Base-by-base conservation (phyloP, 1,140 invertebrate genomes). In the Protaetia brevitarsis region DNA sequence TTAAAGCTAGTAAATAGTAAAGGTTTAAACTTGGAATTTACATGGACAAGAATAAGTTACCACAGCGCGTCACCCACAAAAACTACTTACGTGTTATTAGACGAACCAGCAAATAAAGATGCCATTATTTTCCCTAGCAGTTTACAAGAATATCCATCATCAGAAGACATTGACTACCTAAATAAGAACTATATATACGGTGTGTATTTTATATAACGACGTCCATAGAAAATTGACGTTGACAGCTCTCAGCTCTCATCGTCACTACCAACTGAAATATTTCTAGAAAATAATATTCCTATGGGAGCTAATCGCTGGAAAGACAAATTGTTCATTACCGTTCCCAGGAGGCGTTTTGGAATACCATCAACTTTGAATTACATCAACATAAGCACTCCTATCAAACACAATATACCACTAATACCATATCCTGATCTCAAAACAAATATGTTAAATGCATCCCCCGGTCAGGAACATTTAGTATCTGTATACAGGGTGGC, bases 281-380 rank as follows among this genome's bases (percentile, higher is more conserved):
- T 51, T 76, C 58, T 71, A 86, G 85, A 74, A 81, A 89, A 91
- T 71, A 90, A 90, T 74, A 80, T 92, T 19, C 90, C 90, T 0
- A 85, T 90, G 68, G 90, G 90, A 0, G 76, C 87, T 0, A 88
- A 85, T 31, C 80, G 86, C 6, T 88, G 84, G 79, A 73, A 82
- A 0, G 81, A 90, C 62, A 87, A 85, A 69, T 74, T 92, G 4
- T 91, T 93, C 70, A 77, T 92, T 10, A 89, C 90, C 0, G 82
- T 90, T 11, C 88, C 89, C 0, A 78, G 88, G 58, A 81, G 89
- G 73, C 80, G 85, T 68, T 77, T 79, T 73, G 86, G 86, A 19
- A 86, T 91, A 58, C 86, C 88, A 1, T 85, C 88, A 3, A 90
- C 87, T 23, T 73, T 91, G 23, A 90, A 90, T 77, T 88, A 84